phyloP scores from a whole-genome alignment of 2,113 vertebrate species.

The Microtus richardsoni region DNA sequence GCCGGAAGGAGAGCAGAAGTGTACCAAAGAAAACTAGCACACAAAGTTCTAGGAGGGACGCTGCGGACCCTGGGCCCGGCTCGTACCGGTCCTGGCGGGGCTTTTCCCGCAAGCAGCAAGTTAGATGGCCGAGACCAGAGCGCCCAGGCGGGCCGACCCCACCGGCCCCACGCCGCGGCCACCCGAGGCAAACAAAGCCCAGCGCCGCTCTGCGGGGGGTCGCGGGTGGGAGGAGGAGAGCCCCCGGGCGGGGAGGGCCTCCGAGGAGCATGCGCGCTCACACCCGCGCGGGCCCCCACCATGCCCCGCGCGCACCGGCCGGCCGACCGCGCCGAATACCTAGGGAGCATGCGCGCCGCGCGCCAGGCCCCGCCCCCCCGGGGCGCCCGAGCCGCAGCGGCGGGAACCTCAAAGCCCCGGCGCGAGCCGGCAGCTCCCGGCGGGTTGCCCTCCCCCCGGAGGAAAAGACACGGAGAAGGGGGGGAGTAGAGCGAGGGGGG shows the following conservation, averaged over 20 bases:
- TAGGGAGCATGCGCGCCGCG: conserved; percentile 65
- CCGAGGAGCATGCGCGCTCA: conserved; percentile 77
- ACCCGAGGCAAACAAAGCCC: conserved; percentile 53
- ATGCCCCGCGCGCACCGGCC: conserved; percentile 29
- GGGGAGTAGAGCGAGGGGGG: accelerated
- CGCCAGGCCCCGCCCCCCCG: conserved; percentile 73
- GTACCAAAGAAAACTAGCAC: background rate
- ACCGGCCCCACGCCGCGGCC: background rate
- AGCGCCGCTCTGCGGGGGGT: background rate
- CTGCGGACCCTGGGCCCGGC: too few relatives aligned
- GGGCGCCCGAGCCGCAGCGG: conserved; percentile 78
- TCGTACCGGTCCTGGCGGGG: background rate
- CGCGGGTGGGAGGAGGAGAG: background rate
- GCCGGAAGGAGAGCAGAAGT: background rate
- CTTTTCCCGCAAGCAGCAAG: background rate
- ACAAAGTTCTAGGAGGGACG: background rate
- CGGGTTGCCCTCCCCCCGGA: background rate
- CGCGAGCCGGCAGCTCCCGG: conserved; percentile 61
- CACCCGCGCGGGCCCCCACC: conserved; percentile 60
- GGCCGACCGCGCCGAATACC: conserved; percentile 52
- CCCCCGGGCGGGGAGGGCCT: background rate
- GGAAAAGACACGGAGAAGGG: background rate
- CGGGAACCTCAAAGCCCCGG: conserved; percentile 83
- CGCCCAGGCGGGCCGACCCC: accelerated
- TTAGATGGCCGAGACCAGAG: too few relatives aligned